phyloP scores from a whole-genome alignment of 2,113 vertebrate genomes.

The Colaptes auratus region DNA sequence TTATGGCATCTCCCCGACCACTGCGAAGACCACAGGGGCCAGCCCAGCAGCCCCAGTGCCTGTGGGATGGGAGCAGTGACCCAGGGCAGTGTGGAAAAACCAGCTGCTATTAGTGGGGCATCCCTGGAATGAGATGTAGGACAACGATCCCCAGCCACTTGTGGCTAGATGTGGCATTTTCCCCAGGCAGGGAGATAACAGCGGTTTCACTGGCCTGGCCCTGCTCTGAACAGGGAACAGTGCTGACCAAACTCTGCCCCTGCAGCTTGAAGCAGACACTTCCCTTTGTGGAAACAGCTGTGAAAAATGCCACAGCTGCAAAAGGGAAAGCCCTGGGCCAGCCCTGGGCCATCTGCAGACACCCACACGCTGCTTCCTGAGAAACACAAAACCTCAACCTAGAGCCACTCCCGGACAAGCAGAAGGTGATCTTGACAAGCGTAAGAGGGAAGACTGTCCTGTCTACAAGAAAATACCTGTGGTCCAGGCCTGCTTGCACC shows the following conservation, averaged over 20 bases:
- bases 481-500: neutral
- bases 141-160: neutral
- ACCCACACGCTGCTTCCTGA: neutral
- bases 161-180: neutral
- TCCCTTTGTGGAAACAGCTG: neutral
- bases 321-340: neutral
- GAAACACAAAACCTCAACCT: neutral
- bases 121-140: constrained; percentile 8
- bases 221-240: neutral
- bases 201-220: neutral
- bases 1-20: neutral
- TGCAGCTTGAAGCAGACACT: neutral
- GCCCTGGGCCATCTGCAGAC: neutral
- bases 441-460: neutral
- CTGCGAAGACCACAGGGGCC: neutral
- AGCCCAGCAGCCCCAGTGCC: neutral
- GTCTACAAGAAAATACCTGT: neutral
- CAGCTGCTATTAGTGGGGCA: neutral
- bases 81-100: neutral
- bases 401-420: neutral
- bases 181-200: neutral
- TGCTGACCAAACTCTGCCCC: neutral
- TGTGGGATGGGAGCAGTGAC: neutral
- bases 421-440: neutral
- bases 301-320: neutral